Percentiles rank a stretch among this genome's conserved stretches.
Evolutionary conservation across 2,797 vertebrate genomes (phyloP).

Genomic region (Rhinoraja longicauda): DNA sequence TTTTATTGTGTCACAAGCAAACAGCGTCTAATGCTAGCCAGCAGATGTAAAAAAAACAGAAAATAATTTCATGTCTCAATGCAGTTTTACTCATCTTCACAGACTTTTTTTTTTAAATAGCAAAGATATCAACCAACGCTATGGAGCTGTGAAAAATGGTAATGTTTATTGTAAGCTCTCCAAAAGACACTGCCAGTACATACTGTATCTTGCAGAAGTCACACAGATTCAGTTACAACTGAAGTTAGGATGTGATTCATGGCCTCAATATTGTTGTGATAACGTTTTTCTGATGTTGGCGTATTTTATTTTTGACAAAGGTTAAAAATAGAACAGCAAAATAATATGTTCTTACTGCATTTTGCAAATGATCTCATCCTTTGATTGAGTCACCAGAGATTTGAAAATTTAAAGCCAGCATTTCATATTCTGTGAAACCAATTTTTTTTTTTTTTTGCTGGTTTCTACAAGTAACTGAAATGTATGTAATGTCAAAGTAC

Average conservation of each 20-base stretch:
- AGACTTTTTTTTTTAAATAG: neutral
- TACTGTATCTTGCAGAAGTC: neutral
- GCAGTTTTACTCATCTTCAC: neutral
- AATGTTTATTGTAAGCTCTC: neutral
- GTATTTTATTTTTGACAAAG: neutral
- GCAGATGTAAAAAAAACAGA: constrained; percentile 4
- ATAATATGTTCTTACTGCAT: neutral
- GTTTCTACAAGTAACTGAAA: neutral
- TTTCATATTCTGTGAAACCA: neutral
- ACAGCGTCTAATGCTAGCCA: neutral
- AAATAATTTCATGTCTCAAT: neutral
- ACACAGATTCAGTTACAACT: neutral
- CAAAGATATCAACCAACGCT: neutral
- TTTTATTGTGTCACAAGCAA: neutral
- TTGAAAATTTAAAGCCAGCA: neutral
- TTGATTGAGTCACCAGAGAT: no score
- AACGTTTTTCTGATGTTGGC: neutral
- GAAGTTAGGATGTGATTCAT: neutral
- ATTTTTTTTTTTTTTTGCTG: neutral
- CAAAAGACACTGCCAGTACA: neutral
- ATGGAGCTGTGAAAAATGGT: neutral
- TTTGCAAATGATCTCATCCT: neutral
- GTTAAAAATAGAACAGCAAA: neutral
- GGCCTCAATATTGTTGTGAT: neutral
- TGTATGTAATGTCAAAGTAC: neutral